These are phyloP conservation scores for Pocillopora meandrina DNA, from an alignment of 92 coral and sea anemone species.

Conservation along the genomic window DNA sequence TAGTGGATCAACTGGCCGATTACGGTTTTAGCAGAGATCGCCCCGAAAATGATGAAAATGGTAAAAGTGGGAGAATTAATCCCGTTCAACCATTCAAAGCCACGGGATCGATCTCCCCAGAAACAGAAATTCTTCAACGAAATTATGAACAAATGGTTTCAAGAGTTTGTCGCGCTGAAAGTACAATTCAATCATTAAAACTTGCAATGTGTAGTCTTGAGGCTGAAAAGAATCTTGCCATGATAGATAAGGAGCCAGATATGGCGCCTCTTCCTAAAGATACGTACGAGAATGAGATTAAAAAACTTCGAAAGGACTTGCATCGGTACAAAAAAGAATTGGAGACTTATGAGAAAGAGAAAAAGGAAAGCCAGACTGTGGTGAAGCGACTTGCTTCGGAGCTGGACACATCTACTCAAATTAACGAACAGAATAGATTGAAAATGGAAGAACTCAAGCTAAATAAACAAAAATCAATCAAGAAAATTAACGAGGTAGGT, in stretches of 20 bases:
- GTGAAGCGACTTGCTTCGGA: conserved; percentile 61
- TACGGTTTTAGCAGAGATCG: conserved; percentile 88
- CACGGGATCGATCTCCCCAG: conserved; percentile 52
- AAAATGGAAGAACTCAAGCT: conserved; percentile 73
- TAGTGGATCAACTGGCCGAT: conserved; percentile 86
- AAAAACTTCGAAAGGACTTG: conserved; percentile 76
- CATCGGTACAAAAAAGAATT: conserved; percentile 64
- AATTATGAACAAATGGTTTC: conserved; percentile 92
- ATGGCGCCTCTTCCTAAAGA: conserved; percentile 72
- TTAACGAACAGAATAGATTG: conserved; percentile 54
- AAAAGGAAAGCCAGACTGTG: conserved; percentile 71
- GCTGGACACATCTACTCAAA: conserved; percentile 67
- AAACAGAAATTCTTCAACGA: conserved; percentile 78
- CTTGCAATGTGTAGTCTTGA: conserved; percentile 89
- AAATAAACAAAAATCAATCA: conserved; percentile 77
- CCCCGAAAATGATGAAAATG: conserved; percentile 45
- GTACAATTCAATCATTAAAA: conserved; percentile 95
- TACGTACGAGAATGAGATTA: conserved; percentile 82
- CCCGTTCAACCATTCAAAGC: conserved; percentile 86
- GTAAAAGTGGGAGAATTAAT: conserved; percentile 69
- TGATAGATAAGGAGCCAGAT: conserved; percentile 60
- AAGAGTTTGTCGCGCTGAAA: conserved; percentile 95
- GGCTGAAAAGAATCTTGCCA: conserved; percentile 82
- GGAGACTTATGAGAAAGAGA: conserved; percentile 56
- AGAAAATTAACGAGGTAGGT: conserved; percentile 82